A percentile compares a stretch with the other conserved stretches of the same genome.
Conservation (phyloP, 2,797 vertebrate genomes). For the Chiroxiphia lanceolata region DNA sequence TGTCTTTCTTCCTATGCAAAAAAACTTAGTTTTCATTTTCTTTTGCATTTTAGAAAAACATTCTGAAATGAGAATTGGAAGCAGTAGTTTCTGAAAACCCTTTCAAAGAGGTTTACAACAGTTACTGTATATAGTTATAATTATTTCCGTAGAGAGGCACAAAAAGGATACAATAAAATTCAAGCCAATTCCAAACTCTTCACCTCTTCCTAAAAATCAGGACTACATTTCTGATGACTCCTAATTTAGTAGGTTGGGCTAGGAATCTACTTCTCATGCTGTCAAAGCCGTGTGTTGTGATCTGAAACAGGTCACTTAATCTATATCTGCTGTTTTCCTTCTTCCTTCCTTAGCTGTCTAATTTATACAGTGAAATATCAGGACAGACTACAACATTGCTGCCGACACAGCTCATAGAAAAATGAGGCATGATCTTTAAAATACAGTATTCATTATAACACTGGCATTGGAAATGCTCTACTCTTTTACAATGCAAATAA, state of each 20-base stretch:
- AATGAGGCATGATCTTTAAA: conserved; percentile 34
- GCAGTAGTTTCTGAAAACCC: background rate
- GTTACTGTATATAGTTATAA: background rate
- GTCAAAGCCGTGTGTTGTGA: background rate
- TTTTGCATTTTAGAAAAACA: background rate
- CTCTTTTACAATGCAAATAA: conserved; percentile 29
- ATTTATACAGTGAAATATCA: conserved; percentile 50
- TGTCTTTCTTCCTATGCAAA: background rate
- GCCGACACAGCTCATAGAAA: background rate
- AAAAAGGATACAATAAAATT: background rate
- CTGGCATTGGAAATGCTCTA: background rate
- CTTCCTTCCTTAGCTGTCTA: background rate
- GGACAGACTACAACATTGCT: conserved; percentile 18
- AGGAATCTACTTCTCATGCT: background rate
- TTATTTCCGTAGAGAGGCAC: background rate
- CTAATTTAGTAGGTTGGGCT: background rate
- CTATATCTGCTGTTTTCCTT: background rate
- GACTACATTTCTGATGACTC: background rate
- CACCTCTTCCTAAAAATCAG: background rate
- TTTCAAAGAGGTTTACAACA: background rate
- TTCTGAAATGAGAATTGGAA: background rate
- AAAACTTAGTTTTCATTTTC: background rate
- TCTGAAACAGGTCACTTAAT: conserved; percentile 20
- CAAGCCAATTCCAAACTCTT: background rate
- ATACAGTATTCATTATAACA: conserved; percentile 24